Evolutionary conservation across 2,888 invertebrate genomes (phyloP), one percentile per base, ranked within the genome.

Genomic region (Craniophora ligustri): DNA sequence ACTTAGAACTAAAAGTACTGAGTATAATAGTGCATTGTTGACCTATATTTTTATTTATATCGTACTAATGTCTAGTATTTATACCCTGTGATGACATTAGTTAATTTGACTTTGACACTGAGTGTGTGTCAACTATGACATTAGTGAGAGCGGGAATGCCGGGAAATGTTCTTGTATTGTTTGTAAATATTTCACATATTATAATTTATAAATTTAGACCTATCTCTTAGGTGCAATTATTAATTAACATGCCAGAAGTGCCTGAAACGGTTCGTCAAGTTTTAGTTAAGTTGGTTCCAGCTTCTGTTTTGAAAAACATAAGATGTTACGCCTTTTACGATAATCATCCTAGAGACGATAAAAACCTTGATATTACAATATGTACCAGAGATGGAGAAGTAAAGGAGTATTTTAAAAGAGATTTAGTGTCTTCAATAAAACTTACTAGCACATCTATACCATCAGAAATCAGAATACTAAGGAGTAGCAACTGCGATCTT

Each of bases 311-410:
- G 7, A 77, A 77, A 19, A 83, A 88, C 13, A 76, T 88, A 5
- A 39, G 67, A 23, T 86, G 89, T 76, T 92, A 85, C 59, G 81
- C 79, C 1, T 85, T 91, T 16, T 88, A 87, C 60, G 92, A 92
- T 59, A 64, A 86, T 30, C 89, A 92, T 63, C 92, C 92, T 5
- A 73, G 67, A 47, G 85, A 85, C 46, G 40, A 58, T 6, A 85
- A 74, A 41, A 55, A 53, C 8, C 73, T 89, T 50, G 92, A 93
- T 70, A 63, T 93, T 41, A 79, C 74, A 13, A 48, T 91, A 57
- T 88, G 87, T 56, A 89, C 90, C 1, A 67, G 65, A 47, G 63
- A 63, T 5, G 87, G 88, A 8, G 86, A 88, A 76, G 62, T 92
- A 3, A 79, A 78, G 44, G 92, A 92, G 62, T 87, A 82, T 74